A percentile compares a stretch with the other conserved stretches of the same genome.
phyloP scores from a whole-genome alignment of 2,113 vertebrate species.

The Cranoglanis bouderius region DNA sequence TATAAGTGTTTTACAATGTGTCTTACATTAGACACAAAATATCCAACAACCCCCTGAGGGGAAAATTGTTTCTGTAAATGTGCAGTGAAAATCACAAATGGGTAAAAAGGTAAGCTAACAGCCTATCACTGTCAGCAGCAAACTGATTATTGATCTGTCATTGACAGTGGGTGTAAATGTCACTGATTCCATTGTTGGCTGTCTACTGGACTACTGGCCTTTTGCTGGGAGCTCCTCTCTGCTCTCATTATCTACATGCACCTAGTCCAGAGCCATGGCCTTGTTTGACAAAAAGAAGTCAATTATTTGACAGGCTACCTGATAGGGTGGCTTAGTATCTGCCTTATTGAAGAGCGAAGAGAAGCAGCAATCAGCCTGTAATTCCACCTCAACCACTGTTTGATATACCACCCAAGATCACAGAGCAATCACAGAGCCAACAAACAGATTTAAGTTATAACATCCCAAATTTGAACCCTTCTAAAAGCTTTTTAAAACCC shows the following conservation, averaged over 20 bases:
- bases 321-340: constrained; percentile 56
- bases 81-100: not conserved
- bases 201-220: constrained; percentile 51
- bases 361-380: constrained; percentile 43
- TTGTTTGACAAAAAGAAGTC: constrained; percentile 54
- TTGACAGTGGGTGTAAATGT: constrained; percentile 63
- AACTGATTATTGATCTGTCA: constrained; percentile 68
- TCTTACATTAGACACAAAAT: not conserved
- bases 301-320: constrained; percentile 59
- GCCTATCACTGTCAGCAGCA: constrained; percentile 61
- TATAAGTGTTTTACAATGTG: not conserved
- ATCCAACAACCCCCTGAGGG: not conserved
- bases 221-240: constrained; percentile 44
- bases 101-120: constrained; percentile 6
- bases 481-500: not conserved
- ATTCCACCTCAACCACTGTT: constrained; percentile 46
- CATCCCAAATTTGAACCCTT: constrained; percentile 9
- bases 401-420: constrained; percentile 28
- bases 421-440: constrained; percentile 2
- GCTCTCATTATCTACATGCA: constrained; percentile 56
- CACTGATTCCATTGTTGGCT: constrained; percentile 51
- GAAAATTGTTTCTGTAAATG: constrained; percentile 14
- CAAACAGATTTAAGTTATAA: constrained; percentile 30
- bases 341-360: constrained; percentile 48
- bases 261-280: constrained; percentile 16